Evolutionary conservation across 2,797 vertebrate species (phyloP), one percentile per base, ranked within the genome.

Genomic region (Leuciscus waleckii): DNA sequence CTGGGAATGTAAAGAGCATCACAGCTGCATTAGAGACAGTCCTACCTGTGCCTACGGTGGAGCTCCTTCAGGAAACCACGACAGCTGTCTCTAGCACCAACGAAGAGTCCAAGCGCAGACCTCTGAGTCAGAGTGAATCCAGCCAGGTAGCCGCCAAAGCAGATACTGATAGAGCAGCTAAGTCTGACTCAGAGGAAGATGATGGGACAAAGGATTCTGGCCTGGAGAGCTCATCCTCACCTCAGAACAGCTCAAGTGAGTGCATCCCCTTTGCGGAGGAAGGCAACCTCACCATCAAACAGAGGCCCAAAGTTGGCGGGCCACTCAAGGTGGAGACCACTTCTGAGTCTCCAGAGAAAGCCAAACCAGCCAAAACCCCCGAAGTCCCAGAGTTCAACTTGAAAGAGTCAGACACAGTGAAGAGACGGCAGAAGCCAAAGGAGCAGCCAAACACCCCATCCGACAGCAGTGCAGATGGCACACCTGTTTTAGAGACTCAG

Each of bases 181-280:
- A 92, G 51, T 97, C 96, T 0, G 97, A 94, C 86, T 91, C 96
- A 0, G 97, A 98, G 82, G 97, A 97, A 26, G 97, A 97, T 6
- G 89, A 93, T 9, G 73, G 29, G 5, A 5, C 65, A 0, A 90
- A 91, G 56, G 84, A 58, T 51, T 37, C 2, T 0, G 79, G 89
- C 0, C 86, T 92, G 17, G 92, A 91, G 0, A 90, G 93, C 2
- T 94, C 95, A 26, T 94, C 95, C 0, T 95, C 96, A 0, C 95
- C 96, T 0, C 96, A 98, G 85, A 97, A 96, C 93, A 99, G 98
- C 93, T 99, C 98, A 39, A 98, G 96, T 0, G 98, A 99, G 92
- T 97, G 97, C 92, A 96, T 99, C 88, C 98, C 98, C 1, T 99
- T 99, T 4, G 98, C 98, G 0, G 98, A 99, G 88, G 98, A 99